A percentile compares a stretch with the other conserved stretches of the same genome.
These are phyloP conservation scores for Crossaster papposus DNA, from an alignment of 53 echinoderm and acorn worm species.

Conservation along the genomic window DNA sequence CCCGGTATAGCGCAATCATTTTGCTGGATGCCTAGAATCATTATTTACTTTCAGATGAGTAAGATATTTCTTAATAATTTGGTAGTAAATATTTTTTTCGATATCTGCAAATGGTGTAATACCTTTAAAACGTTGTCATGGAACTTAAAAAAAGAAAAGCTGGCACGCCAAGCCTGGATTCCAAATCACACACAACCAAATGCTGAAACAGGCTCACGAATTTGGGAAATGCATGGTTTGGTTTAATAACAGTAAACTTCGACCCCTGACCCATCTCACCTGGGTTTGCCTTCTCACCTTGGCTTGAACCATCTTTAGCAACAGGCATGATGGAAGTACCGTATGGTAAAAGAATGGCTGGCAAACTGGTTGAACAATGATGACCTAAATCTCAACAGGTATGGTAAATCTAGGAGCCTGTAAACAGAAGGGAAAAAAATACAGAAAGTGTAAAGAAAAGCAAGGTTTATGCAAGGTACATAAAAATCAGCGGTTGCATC, in stretches of 20 bases:
- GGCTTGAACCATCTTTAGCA: constrained; percentile 42
- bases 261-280: constrained; percentile 24
- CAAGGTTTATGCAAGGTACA: too few relatives aligned
- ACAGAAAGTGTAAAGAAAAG: not conserved
- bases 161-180: too few relatives aligned
- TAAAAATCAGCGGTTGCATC: too few relatives aligned
- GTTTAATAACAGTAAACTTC: not conserved
- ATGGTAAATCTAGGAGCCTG: not conserved
- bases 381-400: not conserved
- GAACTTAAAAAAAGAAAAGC: too few relatives aligned
- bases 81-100: too few relatives aligned
- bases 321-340: constrained; percentile 57
- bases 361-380: not conserved
- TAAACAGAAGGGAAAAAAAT: not conserved
- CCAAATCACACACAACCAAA: not conserved
- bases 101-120: too few relatives aligned
- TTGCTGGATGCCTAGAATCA: too few relatives aligned
- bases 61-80: too few relatives aligned
- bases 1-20: too few relatives aligned
- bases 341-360: not conserved
- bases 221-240: not conserved
- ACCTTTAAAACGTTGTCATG: too few relatives aligned
- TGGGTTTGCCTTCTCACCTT: constrained; percentile 44
- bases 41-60: too few relatives aligned
- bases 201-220: not conserved